These are phyloP conservation scores for Coenonympha glycerion DNA, from an alignment of 2,888 invertebrate genomes.

Conservation along the genomic window DNA sequence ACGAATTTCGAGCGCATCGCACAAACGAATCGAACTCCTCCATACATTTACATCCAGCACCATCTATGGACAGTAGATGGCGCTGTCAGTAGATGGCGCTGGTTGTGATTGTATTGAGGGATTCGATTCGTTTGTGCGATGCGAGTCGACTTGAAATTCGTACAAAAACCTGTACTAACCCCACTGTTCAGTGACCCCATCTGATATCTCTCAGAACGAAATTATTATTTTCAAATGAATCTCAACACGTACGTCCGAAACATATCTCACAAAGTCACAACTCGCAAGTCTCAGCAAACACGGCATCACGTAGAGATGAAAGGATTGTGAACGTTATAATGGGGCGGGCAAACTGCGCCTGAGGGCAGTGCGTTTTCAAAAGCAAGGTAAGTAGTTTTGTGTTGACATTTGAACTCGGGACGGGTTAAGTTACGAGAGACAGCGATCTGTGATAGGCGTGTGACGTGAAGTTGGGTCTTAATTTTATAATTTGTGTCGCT, in stretches of 20 bases:
- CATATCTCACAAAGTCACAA: conserved; percentile 7
- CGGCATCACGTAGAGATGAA: conserved; percentile 16
- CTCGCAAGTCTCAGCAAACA: background rate
- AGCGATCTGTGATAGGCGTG: conserved; percentile 8
- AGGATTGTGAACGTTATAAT: conserved; percentile 24
- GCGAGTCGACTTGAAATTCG: no score
- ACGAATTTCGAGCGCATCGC: no score
- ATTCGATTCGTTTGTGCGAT: no score
- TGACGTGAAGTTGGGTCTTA: no score
- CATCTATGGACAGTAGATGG: no score
- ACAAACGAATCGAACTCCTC: no score
- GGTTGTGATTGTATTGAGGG: no score
- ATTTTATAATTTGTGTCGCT: no score
- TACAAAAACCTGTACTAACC: no score
- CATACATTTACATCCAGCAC: no score
- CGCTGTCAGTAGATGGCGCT: no score
- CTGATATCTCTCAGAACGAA: background rate
- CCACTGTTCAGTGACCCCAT: no score
- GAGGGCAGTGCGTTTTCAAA: conserved; percentile 27
- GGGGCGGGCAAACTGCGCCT: conserved; percentile 25
- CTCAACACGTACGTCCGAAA: conserved; percentile 10
- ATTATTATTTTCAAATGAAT: conserved; percentile 8
- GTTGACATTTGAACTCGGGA: conserved; percentile 28
- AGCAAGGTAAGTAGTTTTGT: conserved; percentile 23
- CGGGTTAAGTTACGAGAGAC: background rate